Conservation (phyloP, 1,140 invertebrate species). For the Lepidurus apus region DNA sequence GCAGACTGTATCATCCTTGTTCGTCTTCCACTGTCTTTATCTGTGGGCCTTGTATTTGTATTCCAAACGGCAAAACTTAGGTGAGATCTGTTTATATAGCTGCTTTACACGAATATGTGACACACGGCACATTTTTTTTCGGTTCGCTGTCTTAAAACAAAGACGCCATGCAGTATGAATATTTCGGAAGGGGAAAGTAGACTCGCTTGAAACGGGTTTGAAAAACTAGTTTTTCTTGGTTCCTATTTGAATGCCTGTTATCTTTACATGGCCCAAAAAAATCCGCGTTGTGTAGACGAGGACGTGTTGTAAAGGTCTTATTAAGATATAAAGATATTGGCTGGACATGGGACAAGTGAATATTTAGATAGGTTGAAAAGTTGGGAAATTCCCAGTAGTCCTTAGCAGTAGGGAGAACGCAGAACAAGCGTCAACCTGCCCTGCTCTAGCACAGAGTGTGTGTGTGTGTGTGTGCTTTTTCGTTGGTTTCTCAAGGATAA, state of each 20-base stretch:
- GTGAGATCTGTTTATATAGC: too few relatives aligned
- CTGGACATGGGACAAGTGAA: not conserved
- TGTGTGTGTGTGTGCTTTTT: not conserved
- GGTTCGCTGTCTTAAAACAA: too few relatives aligned
- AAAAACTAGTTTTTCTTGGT: too few relatives aligned
- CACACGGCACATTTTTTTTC: too few relatives aligned
- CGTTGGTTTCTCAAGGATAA: not conserved
- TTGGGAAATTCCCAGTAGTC: constrained; percentile 9
- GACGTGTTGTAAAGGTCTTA: not conserved
- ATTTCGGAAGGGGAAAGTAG: too few relatives aligned
- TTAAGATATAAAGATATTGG: not conserved
- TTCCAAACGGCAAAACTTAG: too few relatives aligned
- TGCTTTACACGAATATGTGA: too few relatives aligned
- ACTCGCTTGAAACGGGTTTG: too few relatives aligned
- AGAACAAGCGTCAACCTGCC: not conserved
- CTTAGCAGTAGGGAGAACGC: not conserved
- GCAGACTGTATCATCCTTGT: not conserved
- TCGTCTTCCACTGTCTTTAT: not conserved
- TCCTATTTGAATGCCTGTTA: not conserved
- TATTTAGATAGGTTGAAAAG: not conserved
- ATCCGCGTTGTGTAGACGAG: not conserved
- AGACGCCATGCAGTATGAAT: too few relatives aligned
- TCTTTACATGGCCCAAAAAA: not conserved
- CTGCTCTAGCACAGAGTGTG: not conserved
- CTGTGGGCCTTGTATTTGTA: too few relatives aligned